Evolutionary conservation across 1,140 invertebrate genomes (phyloP), one percentile per base, ranked within the genome.

Genomic region (Drosophila eugracilis): DNA sequence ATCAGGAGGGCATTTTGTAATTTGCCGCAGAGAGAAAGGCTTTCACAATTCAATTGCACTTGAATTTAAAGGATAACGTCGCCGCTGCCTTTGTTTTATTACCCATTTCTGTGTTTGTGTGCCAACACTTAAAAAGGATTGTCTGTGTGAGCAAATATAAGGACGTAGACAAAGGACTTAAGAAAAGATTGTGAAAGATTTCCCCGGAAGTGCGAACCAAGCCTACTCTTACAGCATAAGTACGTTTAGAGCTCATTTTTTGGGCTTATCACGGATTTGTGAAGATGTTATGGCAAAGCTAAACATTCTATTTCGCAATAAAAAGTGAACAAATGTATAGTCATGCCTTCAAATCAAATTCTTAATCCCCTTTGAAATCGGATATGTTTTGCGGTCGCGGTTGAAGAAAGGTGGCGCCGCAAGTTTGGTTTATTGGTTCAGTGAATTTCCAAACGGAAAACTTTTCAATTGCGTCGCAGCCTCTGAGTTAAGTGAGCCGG

Each of bases 61-160:
- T 75, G 45, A 77, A 81, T 63, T 55, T 52, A 77, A 81, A 86
- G 81, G 77, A 85, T 81, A 86, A 77, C 59, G 48, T 42, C 66
- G 55, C 50, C 66, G 55, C 50, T 55, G 22, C 41, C 58, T 62
- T 85, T 85, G 81, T 85, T 77, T 48, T 44, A 41, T 65, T 39
- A 62, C 44, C 45, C 28, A 49, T 63, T 66, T 28, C 15, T 42
- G 34, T 36, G 19, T 45, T 52, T 67, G 19, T 24, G 49, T 41
- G 57, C 28, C 53, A 57, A 47, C 15, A 21, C 63, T 47, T 54
- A 39, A 19, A 63, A 57, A 42, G 63, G 79, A 63, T 63, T 52
- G 14, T 36, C 45, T 53, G 41, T 28, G 41, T 28, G 36, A 44
- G 53, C 53, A 71, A 58, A 57, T 39, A 45, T 34, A 14, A 12